Evolutionary conservation across 2,888 invertebrate species (phyloP).

Genomic region (Ctenicera cuprea): DNA sequence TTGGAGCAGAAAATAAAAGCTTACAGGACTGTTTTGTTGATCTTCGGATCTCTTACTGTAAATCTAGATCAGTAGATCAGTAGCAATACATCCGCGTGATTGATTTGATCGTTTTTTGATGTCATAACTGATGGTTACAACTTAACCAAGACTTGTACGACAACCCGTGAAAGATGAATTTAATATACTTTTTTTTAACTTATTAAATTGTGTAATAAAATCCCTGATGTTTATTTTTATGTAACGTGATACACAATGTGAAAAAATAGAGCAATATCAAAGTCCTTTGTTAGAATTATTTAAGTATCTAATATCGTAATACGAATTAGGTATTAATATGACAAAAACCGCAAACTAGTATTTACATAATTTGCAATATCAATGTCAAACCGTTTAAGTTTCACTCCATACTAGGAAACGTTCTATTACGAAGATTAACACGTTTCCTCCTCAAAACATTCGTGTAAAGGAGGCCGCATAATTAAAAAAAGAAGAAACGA

Average conservation of each 20-base stretch:
- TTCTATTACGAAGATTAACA: neutral
- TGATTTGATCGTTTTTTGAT: slow-evolving; percentile 26
- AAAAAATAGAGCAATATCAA: neutral
- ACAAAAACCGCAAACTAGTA: neutral
- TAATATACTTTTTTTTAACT: too few relatives aligned
- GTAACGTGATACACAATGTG: neutral
- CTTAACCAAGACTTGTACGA: neutral
- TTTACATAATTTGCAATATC: slow-evolving; percentile 4
- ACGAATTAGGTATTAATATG: too few relatives aligned
- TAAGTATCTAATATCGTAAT: too few relatives aligned
- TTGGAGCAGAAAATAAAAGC: slow-evolving; percentile 19
- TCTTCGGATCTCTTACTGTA: neutral
- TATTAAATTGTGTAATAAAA: neutral
- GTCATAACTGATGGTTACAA: slow-evolving; percentile 8
- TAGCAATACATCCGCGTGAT: slow-evolving; percentile 23
- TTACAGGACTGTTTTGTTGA: neutral
- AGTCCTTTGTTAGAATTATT: too few relatives aligned
- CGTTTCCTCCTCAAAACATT: neutral
- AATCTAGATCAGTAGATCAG: slow-evolving; percentile 31
- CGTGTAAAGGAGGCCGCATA: slow-evolving; percentile 6
- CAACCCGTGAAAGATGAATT: neutral
- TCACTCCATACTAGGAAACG: neutral
- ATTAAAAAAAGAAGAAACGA: slow-evolving; percentile 7
- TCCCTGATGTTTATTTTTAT: too few relatives aligned
- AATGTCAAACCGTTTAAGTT: neutral